Evolutionary conservation across 92 coral and sea anemone genomes (phyloP), one percentile per base, ranked within the genome.

Genomic region (Porites divaricata): DNA sequence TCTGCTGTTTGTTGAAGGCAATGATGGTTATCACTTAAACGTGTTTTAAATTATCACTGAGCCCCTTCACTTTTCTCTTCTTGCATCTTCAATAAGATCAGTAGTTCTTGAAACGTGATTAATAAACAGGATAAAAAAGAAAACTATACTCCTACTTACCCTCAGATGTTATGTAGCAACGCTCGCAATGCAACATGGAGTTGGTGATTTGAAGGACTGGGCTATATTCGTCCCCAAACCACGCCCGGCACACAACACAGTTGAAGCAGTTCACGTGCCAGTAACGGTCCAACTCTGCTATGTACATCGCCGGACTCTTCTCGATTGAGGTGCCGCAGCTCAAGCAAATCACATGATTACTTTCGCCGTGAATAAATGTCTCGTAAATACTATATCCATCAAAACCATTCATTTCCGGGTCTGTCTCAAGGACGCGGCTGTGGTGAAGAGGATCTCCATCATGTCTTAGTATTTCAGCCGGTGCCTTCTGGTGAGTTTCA

Each of bases 261-360:
- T 93, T 85, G 81, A 96, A 96, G 76, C 99, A 96, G 76, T 95
- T 86, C 77, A 88, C 93, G 75, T 96, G 99, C 99, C 99, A 96
- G 93, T 96, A 96, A n/a, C 92, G 90, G 78, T 94, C 94, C 58
- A 96, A 66, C 81, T 96, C 99, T 13, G 92, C 87, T 68, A 96
- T 92, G 83, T 89, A 96, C 93, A 96, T 78, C 50, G 96, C 93
- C 50, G 84, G 28, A 77, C 91, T 82, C 65, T 88, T 91, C 80
- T 70, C 85, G 62, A 94, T 91, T 17, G 95, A 80, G 26, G 81
- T 67, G 20, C 95, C 95, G 78, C 98, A 94, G 87, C 90, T 87
- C 28, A 84, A 73, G 87, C 98, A 94, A 51, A 89, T 84, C 77
- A 94, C 93, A 21, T 89, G 91, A 76, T 86, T 94, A 61, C 95